Evolutionary conservation across 2,888 invertebrate genomes (phyloP), one percentile per base, ranked within the genome.

Genomic region (Ecliptopera silaceata): DNA sequence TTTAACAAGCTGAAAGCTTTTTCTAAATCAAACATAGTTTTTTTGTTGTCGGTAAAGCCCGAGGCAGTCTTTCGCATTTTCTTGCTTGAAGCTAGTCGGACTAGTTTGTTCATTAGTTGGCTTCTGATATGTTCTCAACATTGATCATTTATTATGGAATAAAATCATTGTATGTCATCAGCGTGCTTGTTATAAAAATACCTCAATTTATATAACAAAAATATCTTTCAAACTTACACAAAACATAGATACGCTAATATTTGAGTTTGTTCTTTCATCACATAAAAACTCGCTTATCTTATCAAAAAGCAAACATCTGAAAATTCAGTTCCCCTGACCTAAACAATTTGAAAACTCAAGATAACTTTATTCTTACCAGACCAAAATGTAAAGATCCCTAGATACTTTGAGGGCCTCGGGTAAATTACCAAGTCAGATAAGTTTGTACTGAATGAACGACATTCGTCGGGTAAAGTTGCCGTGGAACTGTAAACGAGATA

Each of bases 391-490:
- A 76, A 65, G 68, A 65, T 60, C 70, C 65, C 64, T 47, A 68
- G 75, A 70, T 71, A 75, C 69, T 80, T 75, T 69, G 71, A 68
- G 71, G 72, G 63, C 61, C 64, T 61, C 64, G 60, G 58, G 66
- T 61, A 66, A 69, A 63, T 64, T 43, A 50, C 64, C 66, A 65
- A 61, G 63, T 64, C 22, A 74, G 78, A 82, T 79, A 79, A 79
- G 74, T 79, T 77, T 74, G 69, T 74, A 74, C 70, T 71, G 72
- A 75, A 73, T 71, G 72, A 75, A 71, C 68, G 66, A 72, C 71
- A 69, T 70, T 74, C 70, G 64, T 71, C 52, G 50, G 64, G 57
- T 45, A 61, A 70, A 68, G 60, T 69, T 69, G 58, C 36, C 45
- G 54, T 43, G 52, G 62, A 66, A 63, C 63, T 64, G 59, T 63